Evolutionary conservation across 2,888 invertebrate species (phyloP).

Genomic region (Drosophila mimetica): DNA sequence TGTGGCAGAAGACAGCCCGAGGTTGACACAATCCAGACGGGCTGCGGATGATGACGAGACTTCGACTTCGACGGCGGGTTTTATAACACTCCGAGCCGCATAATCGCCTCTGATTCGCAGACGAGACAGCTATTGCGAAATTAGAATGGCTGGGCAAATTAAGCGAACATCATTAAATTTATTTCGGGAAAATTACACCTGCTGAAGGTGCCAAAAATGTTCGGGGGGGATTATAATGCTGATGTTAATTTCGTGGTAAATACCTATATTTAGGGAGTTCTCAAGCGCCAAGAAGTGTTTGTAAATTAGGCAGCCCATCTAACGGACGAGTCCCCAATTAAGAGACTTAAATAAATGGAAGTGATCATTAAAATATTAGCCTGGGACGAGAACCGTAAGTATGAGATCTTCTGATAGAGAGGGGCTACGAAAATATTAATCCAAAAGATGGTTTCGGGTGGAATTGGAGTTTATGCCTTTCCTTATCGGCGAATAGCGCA

Average conservation of each 20-base stretch:
- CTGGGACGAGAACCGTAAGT: constrained; percentile 20
- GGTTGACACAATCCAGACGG: constrained; percentile 34
- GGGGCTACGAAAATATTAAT: constrained; percentile 3
- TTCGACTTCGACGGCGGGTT: constrained; percentile 48
- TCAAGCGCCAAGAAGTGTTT: background rate
- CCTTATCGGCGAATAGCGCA: constrained; percentile 1
- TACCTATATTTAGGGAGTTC: constrained; percentile 1
- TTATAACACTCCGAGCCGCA: constrained; percentile 61
- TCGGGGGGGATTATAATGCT: constrained; percentile 8
- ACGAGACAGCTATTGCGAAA: constrained; percentile 39
- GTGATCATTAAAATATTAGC: constrained; percentile 29
- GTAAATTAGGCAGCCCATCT: constrained; percentile 20
- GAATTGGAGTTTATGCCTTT: constrained; percentile 8
- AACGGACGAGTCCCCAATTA: constrained; percentile 35
- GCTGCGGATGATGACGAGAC: background rate
- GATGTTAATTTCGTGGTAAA: constrained; percentile 24
- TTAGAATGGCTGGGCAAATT: constrained; percentile 42
- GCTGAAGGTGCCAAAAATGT: constrained; percentile 16
- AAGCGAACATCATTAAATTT: constrained; percentile 24
- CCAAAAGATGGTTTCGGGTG: constrained; percentile 14
- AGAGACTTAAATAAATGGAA: constrained; percentile 1
- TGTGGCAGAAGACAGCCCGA: constrained; percentile 21
- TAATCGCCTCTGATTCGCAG: too few relatives aligned
- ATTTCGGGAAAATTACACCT: constrained; percentile 24
- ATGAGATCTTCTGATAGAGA: background rate